phyloP scores from a whole-genome alignment of 1,140 invertebrate species.

The Trachymyrmex septentrionalis region DNA sequence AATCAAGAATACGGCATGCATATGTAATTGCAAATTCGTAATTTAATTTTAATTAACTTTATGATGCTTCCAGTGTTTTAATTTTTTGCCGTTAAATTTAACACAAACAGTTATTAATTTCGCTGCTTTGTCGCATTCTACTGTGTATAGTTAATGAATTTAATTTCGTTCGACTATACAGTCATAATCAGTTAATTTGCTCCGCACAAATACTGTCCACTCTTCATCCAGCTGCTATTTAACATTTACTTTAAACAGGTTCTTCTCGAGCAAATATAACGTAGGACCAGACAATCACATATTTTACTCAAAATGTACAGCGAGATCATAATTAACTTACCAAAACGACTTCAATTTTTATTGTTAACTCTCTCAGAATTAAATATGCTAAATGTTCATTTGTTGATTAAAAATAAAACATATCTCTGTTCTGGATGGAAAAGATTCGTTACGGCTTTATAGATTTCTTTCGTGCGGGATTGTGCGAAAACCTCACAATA shows the following conservation, averaged over 20 bases:
- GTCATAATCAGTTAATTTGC: slow-evolving; percentile 24
- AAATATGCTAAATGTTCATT: not conserved
- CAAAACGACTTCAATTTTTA: slow-evolving; percentile 17
- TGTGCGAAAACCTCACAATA: slow-evolving; percentile 62
- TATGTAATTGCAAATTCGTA: not conserved
- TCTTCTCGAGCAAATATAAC: slow-evolving; percentile 18
- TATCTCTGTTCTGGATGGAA: slow-evolving; percentile 54
- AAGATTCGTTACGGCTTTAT: slow-evolving; percentile 57
- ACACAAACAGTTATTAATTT: slow-evolving; percentile 21
- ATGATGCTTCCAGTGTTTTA: not conserved
- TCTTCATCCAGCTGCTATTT: not conserved
- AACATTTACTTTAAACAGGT: slow-evolving; percentile 42
- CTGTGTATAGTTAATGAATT: slow-evolving; percentile 8
- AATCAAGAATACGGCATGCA: not conserved
- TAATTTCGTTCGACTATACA: not conserved
- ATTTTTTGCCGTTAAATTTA: slow-evolving; percentile 26
- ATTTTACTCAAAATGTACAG: not conserved
- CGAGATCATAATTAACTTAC: not conserved
- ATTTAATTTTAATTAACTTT: slow-evolving; percentile 21
- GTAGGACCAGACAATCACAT: not conserved
- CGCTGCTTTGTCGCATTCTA: not conserved
- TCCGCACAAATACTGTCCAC: not conserved
- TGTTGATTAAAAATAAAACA: slow-evolving; percentile 22
- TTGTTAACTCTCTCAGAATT: not conserved
- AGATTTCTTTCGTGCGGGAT: slow-evolving; percentile 65